Evolutionary conservation across 2,888 invertebrate genomes (phyloP).

Genomic region (Cerastis rubricosa): DNA sequence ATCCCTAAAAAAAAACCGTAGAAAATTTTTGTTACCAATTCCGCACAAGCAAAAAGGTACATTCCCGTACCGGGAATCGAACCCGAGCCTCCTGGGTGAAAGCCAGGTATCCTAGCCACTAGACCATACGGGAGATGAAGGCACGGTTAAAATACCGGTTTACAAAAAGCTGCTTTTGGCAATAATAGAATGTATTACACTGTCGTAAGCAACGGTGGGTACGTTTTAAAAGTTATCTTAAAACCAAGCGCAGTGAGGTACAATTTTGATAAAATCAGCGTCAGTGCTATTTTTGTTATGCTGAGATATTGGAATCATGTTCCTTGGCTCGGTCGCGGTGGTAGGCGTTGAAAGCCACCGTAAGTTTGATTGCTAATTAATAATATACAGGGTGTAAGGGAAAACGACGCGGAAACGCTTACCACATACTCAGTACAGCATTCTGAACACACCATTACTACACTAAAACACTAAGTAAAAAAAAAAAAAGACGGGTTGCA

Average conservation of each 20-base stretch:
- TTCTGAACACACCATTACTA: too few relatives aligned
- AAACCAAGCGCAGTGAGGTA: rapidly evolving
- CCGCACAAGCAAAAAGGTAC: constrained; percentile 28
- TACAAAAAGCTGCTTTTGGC: neutral
- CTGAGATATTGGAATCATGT: neutral
- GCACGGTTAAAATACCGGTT: rapidly evolving
- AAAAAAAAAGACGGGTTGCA: too few relatives aligned
- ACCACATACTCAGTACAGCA: too few relatives aligned
- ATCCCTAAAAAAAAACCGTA: neutral
- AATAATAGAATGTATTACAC: neutral
- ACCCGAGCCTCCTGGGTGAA: constrained; percentile 94
- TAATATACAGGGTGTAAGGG: too few relatives aligned
- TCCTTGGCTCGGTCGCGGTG: neutral
- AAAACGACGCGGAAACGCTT: too few relatives aligned
- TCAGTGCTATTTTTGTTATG: neutral
- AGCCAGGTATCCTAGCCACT: constrained; percentile 94
- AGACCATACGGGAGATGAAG: constrained; percentile 90
- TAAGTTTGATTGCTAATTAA: neutral
- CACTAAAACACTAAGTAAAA: too few relatives aligned
- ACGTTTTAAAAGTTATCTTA: neutral
- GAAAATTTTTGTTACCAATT: neutral
- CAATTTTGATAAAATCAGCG: neutral
- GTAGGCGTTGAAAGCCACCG: neutral
- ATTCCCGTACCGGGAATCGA: constrained; percentile 93
- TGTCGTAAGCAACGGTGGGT: rapidly evolving